Evolutionary conservation across 2,797 vertebrate species (phyloP), one percentile per base, ranked within the genome.

Genomic region (Pantherophis vulpinus): DNA sequence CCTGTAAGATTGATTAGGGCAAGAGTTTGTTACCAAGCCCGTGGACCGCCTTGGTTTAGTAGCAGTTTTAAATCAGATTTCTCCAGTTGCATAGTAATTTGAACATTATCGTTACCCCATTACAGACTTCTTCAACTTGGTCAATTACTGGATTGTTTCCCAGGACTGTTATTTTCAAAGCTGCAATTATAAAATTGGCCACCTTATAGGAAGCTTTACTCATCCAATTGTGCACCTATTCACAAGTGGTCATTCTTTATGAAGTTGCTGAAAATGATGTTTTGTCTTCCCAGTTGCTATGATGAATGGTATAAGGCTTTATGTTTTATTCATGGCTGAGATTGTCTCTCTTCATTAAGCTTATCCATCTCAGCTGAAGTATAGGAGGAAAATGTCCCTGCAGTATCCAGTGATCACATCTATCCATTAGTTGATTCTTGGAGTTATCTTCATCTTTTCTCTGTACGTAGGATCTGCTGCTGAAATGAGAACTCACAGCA

Each of bases 381-480:
- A 1, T 47, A 87, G 60, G 63, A 47, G 4, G 18, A 83, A 70
- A 58, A 23, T 29, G 16, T 18, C 37, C 42, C 27, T 92, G 0
- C 13, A 54, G 18, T 93, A 27, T 54, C n/a, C 8, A 87, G 27
- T 74, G 37, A 58, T 0, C 86, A 27, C 27, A 59, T 51, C 47
- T 91, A 0, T 27, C 91, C 51, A 29, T 56, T 32, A 42, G 9
- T 88, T 54, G 63, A 4, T 89, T 89, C 29, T 88, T 11, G 0
- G 42, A 8, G 91, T 90, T 60, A 54, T 37, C 59, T 32, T 92
- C 37, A 14, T 70, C 32, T 83, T 90, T 55, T 96, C 91, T 94
- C 29, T 91, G 60, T 83, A 91, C 56, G 32, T 95, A 96, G 93
- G 92, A 95, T 93, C 94, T 96, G 89, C 90, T 94, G 88, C 95